These are phyloP conservation scores for Drymonia ruficornis DNA, from an alignment of 2,888 invertebrate species.

Conservation along the genomic window DNA sequence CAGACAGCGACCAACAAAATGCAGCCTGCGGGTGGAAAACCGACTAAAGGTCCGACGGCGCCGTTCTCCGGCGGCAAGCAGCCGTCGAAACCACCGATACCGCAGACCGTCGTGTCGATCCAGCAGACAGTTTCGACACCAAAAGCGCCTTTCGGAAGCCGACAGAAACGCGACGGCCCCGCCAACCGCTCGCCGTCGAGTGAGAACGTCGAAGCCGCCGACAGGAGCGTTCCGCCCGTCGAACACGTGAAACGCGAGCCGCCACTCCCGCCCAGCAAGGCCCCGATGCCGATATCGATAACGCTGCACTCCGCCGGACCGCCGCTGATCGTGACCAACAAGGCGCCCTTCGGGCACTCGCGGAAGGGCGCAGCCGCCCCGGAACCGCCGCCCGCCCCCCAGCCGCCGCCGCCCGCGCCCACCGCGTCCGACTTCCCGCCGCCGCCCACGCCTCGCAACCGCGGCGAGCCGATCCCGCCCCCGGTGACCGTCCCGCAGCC, in stretches of 20 bases:
- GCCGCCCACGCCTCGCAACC: conserved; percentile 75
- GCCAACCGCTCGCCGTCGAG: conserved; percentile 69
- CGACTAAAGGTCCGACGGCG: conserved; percentile 72
- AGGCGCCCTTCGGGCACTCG: conserved; percentile 77
- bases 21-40: conserved; percentile 58
- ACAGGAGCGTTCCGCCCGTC: conserved; percentile 38
- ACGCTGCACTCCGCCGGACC: conserved; percentile 73
- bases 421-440: conserved; percentile 82
- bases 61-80: conserved; percentile 77
- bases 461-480: conserved; percentile 63
- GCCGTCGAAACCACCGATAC: conserved; percentile 70
- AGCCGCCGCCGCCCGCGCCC: conserved; percentile 74
- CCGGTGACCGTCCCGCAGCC: conserved; percentile 65
- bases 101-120: conserved; percentile 73
- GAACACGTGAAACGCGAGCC: conserved; percentile 71
- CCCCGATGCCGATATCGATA: conserved; percentile 80
- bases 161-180: conserved; percentile 75
- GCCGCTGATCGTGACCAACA: conserved; percentile 78
- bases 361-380: conserved; percentile 61
- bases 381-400: conserved; percentile 65
- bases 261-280: conserved; percentile 74
- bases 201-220: conserved; percentile 59
- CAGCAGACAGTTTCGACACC: conserved; percentile 75
- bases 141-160: conserved; percentile 76
- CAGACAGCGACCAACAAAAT: conserved; percentile 57